Conservation (phyloP, 2,888 invertebrate species). For the Volucella inflata region DNA sequence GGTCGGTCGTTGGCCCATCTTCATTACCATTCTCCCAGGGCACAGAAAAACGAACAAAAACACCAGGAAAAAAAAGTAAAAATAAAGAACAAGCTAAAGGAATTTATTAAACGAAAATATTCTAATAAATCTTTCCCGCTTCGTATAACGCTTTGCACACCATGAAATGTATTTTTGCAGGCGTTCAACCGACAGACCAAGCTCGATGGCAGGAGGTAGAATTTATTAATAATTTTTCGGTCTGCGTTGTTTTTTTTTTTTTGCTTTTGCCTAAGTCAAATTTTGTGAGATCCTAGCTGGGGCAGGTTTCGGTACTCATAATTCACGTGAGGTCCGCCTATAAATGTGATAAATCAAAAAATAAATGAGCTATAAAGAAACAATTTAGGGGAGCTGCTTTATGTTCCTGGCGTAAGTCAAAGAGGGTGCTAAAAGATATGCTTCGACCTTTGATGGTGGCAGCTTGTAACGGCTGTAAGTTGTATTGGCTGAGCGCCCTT, state of each 20-base stretch:
- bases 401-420: slow-evolving; percentile 51
- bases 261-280: slow-evolving; percentile 5
- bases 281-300: slow-evolving; percentile 9
- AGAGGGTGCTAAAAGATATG: slow-evolving; percentile 57
- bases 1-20: slow-evolving; percentile 27
- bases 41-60: slow-evolving; percentile 23
- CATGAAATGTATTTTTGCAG: slow-evolving; percentile 63
- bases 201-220: slow-evolving; percentile 29
- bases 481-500: neutral
- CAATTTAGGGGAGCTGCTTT: slow-evolving; percentile 69
- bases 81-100: too few relatives aligned
- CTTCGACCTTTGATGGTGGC: slow-evolving; percentile 51
- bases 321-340: slow-evolving; percentile 73
- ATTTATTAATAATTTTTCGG: slow-evolving; percentile 69
- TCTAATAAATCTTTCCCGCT: slow-evolving; percentile 67
- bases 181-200: slow-evolving; percentile 51
- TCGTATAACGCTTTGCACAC: slow-evolving; percentile 46
- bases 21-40: slow-evolving; percentile 9
- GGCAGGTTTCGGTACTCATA: slow-evolving; percentile 68
- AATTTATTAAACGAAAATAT: slow-evolving; percentile 71
- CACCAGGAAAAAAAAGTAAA: slow-evolving; percentile 24
- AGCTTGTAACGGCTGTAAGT: slow-evolving; percentile 21
- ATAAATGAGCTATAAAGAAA: slow-evolving; percentile 75
- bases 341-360: slow-evolving; percentile 73
- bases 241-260: slow-evolving; percentile 6